Percentiles rank a stretch among this genome's conserved stretches.
Conservation (phyloP, 1,140 invertebrate species). For the Protaetia brevitarsis region DNA sequence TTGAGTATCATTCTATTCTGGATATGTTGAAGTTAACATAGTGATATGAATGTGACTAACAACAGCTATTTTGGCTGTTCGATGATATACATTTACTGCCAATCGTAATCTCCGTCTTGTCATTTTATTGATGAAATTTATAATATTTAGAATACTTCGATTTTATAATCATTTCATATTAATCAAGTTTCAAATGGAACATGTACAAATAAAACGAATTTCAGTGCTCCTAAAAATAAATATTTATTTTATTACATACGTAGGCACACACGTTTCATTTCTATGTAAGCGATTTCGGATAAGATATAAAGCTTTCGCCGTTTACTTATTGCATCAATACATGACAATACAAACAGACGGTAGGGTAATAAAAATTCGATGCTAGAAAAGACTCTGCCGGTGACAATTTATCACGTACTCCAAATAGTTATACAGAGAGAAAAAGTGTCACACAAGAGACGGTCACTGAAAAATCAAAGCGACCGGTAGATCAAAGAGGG, state of each 20-base stretch:
- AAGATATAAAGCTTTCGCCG: neutral
- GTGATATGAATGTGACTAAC: no score
- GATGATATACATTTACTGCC: no score
- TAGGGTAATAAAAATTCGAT: neutral
- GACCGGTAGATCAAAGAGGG: conserved; percentile 7
- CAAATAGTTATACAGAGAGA: conserved; percentile 3
- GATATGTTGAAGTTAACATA: no score
- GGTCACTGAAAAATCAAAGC: conserved; percentile 4
- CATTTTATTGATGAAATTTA: no score
- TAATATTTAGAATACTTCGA: no score
- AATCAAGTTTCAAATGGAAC: neutral
- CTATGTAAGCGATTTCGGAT: neutral
- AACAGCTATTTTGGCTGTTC: no score
- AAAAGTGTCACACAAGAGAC: conserved; percentile 6
- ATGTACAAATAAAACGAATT: neutral
- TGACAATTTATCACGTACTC: conserved; percentile 12
- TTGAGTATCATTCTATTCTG: no score
- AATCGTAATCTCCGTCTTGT: no score
- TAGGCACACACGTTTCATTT: no score
- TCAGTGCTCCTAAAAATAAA: neutral
- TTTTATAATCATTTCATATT: no score
- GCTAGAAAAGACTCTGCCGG: neutral
- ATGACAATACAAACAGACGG: neutral
- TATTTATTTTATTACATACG: neutral
- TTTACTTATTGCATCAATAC: conserved; percentile 5